phyloP scores from a whole-genome alignment of 2,113 vertebrate genomes.

The Pyxicephalus adspersus region DNA sequence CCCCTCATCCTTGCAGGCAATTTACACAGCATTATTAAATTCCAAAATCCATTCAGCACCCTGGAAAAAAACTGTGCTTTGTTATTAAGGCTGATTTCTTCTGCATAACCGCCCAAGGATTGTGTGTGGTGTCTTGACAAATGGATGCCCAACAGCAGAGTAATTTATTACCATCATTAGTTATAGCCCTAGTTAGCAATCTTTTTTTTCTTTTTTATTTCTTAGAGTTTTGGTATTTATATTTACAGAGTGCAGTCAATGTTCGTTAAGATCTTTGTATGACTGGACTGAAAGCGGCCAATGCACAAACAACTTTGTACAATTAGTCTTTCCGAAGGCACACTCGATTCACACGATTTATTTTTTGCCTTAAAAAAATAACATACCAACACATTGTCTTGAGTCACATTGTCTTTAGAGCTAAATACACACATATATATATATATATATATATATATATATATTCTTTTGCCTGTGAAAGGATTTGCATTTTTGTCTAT shows the following conservation, averaged over 20 bases:
- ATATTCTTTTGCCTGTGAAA: too few species aligned
- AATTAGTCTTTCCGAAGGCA: background rate
- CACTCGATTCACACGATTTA: too few species aligned
- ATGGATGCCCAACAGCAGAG: conserved; percentile 53
- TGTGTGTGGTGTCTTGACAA: conserved; percentile 50
- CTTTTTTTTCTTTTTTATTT: conserved; percentile 50
- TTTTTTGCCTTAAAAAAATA: too few species aligned
- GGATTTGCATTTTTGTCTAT: too few species aligned
- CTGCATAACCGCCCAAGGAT: conserved; percentile 57
- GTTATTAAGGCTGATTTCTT: conserved; percentile 57
- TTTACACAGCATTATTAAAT: conserved; percentile 57
- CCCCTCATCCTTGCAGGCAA: conserved; percentile 55
- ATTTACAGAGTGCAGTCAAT: conserved; percentile 43
- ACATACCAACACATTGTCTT: too few species aligned
- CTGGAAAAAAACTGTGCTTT: conserved; percentile 54
- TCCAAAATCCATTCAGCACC: conserved; percentile 58
- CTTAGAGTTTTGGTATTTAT: conserved; percentile 48
- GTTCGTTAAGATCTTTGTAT: conserved; percentile 4
- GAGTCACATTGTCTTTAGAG: too few species aligned
- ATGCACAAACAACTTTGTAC: background rate
- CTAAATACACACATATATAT: too few species aligned
- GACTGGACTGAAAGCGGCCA: background rate
- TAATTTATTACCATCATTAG: conserved; percentile 56
- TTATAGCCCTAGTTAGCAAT: conserved; percentile 54
- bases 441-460: too few species aligned